Evolutionary conservation across 2,797 vertebrate genomes (phyloP).

Genomic region (Simalia tracyae): DNA sequence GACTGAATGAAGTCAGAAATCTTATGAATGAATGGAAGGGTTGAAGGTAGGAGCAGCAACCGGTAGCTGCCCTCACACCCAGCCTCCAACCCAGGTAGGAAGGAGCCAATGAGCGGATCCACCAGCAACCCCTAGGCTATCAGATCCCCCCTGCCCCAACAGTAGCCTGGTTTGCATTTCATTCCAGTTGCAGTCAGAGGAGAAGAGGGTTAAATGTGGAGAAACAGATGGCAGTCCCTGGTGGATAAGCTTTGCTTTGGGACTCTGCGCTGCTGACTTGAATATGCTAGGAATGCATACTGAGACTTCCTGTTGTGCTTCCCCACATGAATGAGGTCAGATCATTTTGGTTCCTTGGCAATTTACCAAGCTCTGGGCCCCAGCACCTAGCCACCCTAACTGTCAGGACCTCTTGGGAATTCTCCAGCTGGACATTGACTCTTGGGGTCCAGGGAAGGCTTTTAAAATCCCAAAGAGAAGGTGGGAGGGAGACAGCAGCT

Average conservation of each 20-base stretch:
- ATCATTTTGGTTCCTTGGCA: constrained; percentile 36
- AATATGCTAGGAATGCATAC: constrained; percentile 54
- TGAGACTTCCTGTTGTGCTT: constrained; percentile 56
- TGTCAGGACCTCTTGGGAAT: neutral
- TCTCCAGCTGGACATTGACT: neutral
- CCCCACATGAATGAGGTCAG: constrained; percentile 51
- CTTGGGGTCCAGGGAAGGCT: neutral
- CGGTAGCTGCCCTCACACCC: neutral
- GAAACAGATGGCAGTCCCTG: neutral
- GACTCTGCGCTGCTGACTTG: neutral
- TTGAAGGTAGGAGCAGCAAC: neutral
- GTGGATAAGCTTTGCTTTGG: neutral
- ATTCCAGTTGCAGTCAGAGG: too few relatives aligned
- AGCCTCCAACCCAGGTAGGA: neutral
- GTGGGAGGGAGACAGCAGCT: neutral
- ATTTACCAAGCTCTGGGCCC: constrained; percentile 17
- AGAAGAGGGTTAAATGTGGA: neutral
- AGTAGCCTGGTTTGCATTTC: neutral
- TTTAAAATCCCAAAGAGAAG: neutral
- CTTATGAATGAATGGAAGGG: constrained; percentile 5
- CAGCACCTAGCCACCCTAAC: neutral
- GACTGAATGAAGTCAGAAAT: neutral
- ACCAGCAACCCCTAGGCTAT: neutral
- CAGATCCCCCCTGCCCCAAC: neutral
- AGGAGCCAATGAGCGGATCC: neutral